Evolutionary conservation across 2,888 invertebrate species (phyloP).

Genomic region (Sycophila texana): DNA sequence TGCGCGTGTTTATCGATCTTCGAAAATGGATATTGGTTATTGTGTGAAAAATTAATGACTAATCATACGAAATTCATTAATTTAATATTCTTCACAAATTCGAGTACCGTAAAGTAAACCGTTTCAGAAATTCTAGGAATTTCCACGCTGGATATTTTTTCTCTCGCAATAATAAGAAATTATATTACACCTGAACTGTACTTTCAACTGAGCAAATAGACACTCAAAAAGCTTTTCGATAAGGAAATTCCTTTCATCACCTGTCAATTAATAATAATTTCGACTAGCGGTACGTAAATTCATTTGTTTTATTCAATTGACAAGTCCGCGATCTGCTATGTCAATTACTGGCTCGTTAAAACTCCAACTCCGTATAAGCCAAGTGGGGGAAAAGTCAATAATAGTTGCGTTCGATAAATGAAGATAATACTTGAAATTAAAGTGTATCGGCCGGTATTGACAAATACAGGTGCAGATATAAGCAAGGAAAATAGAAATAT

Average conservation of each 20-base stretch:
- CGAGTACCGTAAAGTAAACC: no score
- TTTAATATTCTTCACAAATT: no score
- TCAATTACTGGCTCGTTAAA: background rate
- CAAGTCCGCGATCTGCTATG: background rate
- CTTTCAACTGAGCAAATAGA: slow-evolving; percentile 26
- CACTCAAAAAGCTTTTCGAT: background rate
- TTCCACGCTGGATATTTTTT: background rate
- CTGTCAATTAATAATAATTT: slow-evolving; percentile 31
- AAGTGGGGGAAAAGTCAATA: background rate
- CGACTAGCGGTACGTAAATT: background rate
- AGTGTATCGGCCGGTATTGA: background rate
- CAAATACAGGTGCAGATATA: background rate
- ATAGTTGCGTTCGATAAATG: background rate
- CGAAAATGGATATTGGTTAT: no score
- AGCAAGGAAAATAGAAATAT: no score
- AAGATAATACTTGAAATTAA: background rate
- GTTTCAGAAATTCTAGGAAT: background rate
- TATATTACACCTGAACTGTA: background rate
- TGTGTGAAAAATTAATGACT: no score
- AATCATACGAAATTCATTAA: no score
- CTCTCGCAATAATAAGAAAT: background rate
- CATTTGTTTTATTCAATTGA: slow-evolving; percentile 23
- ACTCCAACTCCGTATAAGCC: background rate
- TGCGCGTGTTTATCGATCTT: no score
- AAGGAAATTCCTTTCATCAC: slow-evolving; percentile 38